Evolutionary conservation across 2,797 vertebrate genomes (phyloP).

Genomic region (Cichlasoma orientale): DNA sequence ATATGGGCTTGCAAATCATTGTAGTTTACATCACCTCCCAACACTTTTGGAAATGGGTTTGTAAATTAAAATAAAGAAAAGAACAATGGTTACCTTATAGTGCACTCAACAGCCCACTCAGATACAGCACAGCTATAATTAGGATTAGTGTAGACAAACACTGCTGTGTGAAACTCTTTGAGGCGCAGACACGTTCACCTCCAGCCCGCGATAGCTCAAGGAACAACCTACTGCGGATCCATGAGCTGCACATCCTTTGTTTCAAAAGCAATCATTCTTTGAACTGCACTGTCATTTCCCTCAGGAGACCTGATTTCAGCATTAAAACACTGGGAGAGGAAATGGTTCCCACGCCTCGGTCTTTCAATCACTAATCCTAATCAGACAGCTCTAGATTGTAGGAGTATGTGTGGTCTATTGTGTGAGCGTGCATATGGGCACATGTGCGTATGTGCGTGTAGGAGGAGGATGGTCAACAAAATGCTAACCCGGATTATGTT

Average conservation of each 20-base stretch:
- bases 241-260: slow-evolving; percentile 22
- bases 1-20: neutral
- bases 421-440: slow-evolving; percentile 1
- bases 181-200: slow-evolving; percentile 5
- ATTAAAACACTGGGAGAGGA: slow-evolving; percentile 44
- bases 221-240: slow-evolving; percentile 25
- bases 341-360: slow-evolving; percentile 69
- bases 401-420: slow-evolving; percentile 30
- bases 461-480: slow-evolving; percentile 49
- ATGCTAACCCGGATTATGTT: slow-evolving; percentile 57
- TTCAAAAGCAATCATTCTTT: slow-evolving; percentile 39
- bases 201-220: neutral
- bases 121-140: neutral
- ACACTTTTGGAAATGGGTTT: neutral
- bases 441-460: slow-evolving; percentile 16
- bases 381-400: slow-evolving; percentile 49
- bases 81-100: neutral
- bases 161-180: slow-evolving; percentile 5
- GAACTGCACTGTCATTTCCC: slow-evolving; percentile 63
- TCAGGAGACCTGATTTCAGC: slow-evolving; percentile 51
- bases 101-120: neutral
- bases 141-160: neutral
- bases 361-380: slow-evolving; percentile 69
- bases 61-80: neutral
- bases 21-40: neutral